These are phyloP conservation scores for Buceros bicornis DNA, from an alignment of 2,797 vertebrate genomes.

Conservation along the genomic window DNA sequence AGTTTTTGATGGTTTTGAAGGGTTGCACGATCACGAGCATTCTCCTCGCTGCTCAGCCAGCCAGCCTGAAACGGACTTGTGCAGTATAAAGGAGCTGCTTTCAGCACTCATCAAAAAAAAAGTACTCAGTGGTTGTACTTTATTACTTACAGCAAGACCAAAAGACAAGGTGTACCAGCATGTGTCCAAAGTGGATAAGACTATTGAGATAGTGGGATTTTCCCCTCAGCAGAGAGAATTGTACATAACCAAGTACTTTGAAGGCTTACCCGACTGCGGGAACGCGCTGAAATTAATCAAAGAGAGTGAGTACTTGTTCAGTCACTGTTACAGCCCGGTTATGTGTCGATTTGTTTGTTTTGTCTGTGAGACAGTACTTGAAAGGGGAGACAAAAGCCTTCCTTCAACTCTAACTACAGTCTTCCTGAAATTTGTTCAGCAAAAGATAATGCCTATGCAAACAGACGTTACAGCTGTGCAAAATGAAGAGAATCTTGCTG, in stretches of 20 bases:
- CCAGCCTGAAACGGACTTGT: slow-evolving; percentile 60
- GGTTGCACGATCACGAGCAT: slow-evolving; percentile 83
- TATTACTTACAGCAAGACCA: slow-evolving; percentile 87
- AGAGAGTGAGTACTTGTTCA: slow-evolving; percentile 79
- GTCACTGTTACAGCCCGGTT: slow-evolving; percentile 87
- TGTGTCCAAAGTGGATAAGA: slow-evolving; percentile 84
- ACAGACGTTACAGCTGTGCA: neutral
- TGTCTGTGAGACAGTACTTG: slow-evolving; percentile 76
- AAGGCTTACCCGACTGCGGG: slow-evolving; percentile 33
- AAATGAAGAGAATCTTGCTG: slow-evolving; percentile 54
- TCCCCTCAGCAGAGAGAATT: slow-evolving; percentile 79
- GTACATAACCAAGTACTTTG: slow-evolving; percentile 84
- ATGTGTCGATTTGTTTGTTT: slow-evolving; percentile 86
- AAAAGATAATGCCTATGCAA: slow-evolving; percentile 50
- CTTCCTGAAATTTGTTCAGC: slow-evolving; percentile 81
- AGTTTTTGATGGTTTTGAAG: slow-evolving; percentile 89
- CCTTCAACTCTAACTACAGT: slow-evolving; percentile 88
- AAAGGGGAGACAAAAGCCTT: slow-evolving; percentile 44
- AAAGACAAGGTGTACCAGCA: slow-evolving; percentile 84
- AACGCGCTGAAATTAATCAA: slow-evolving; percentile 77
- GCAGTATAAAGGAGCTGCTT: slow-evolving; percentile 84
- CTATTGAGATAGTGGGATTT: slow-evolving; percentile 88
- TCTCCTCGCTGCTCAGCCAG: slow-evolving; percentile 74
- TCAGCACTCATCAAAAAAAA: slow-evolving; percentile 88
- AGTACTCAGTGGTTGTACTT: slow-evolving; percentile 87